Conservation (phyloP, 2,797 vertebrate species). For the Sternotherus odoratus region DNA sequence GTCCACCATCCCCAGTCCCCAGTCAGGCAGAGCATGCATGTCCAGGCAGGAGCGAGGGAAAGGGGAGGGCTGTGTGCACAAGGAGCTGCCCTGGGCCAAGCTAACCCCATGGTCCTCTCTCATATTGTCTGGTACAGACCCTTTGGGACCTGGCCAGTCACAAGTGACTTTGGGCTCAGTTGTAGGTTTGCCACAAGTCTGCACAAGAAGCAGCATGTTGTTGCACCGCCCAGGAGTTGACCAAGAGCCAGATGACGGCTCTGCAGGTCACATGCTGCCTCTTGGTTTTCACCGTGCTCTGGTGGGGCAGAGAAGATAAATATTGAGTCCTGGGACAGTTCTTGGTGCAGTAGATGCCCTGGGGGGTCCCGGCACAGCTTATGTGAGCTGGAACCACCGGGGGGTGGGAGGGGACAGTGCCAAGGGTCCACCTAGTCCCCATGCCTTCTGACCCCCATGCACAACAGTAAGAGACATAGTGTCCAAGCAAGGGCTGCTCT, state of each 20-base stretch:
- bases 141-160: background rate
- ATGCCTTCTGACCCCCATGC: background rate
- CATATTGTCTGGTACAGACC: background rate
- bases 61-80: background rate
- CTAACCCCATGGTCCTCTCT: background rate
- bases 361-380: background rate
- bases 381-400: rapidly evolving
- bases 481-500: rapidly evolving
- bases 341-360: rapidly evolving
- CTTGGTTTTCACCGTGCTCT: background rate
- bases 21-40: background rate
- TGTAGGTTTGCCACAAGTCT: rapidly evolving
- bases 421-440: background rate
- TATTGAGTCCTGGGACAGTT: background rate
- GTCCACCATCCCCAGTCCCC: background rate
- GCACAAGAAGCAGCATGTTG: background rate
- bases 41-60: background rate
- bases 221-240: rapidly evolving
- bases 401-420: rapidly evolving
- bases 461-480: background rate
- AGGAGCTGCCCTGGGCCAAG: background rate
- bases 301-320: constrained; percentile 21
- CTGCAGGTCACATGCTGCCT: background rate
- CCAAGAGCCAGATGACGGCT: background rate
- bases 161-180: background rate